Conservation (phyloP, 2,113 vertebrate genomes). For the Cettia cetti region DNA sequence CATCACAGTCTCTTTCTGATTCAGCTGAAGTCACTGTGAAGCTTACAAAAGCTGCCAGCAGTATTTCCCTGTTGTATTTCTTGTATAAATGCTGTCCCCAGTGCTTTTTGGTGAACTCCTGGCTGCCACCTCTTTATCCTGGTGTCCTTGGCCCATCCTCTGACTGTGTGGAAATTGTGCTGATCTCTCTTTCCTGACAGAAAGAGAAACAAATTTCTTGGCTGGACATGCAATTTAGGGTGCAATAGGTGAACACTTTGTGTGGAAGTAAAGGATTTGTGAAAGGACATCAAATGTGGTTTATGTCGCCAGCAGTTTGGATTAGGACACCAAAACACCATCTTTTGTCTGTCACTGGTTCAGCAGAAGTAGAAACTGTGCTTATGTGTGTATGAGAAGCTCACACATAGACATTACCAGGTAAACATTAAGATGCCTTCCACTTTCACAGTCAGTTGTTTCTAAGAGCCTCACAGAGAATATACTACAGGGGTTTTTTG, state of each 20-base stretch:
- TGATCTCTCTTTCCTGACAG: background rate
- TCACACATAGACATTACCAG: background rate
- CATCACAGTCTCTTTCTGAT: background rate
- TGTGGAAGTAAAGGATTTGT: background rate
- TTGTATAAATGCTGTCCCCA: background rate
- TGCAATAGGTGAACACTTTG: rapidly evolving
- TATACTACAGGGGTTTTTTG: background rate
- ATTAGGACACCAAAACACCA: background rate
- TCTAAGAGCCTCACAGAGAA: background rate
- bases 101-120: background rate
- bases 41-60: background rate
- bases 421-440: background rate
- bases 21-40: background rate
- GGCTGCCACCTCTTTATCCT: background rate
- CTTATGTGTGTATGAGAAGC: background rate
- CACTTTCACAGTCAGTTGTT: background rate
- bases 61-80: background rate
- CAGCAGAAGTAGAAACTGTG: background rate
- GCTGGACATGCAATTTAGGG: background rate
- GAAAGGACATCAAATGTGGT: background rate
- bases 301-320: background rate
- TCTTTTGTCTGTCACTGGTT: background rate
- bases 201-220: background rate
- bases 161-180: rapidly evolving
- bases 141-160: background rate